Base-by-base conservation (phyloP, 2,113 vertebrate genomes). In the Chaetorhynchus papuensis region DNA sequence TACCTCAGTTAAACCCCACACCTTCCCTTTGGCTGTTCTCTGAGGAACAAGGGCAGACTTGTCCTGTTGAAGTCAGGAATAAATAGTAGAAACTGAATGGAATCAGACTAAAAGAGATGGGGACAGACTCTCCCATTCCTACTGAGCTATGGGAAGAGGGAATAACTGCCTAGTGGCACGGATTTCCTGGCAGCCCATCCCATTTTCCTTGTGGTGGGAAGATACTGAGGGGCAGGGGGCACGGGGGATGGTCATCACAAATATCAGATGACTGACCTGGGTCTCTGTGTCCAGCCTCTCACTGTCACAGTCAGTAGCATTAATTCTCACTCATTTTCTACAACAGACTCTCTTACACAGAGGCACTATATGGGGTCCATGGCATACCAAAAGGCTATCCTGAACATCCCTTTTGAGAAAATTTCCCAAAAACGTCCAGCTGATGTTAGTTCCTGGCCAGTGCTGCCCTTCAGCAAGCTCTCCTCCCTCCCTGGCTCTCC, bases 201-300 rank as follows among this genome's bases (percentile, higher is more conserved):
- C 53, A 21, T 77, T 69, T 76, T 52, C 27, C n/a, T 70, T 53
- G 41, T 60, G 41, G 27, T 50, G 50, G 33, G 64, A 93, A 81
- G 18, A 35, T 6, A 9, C 11, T 12, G 68, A 44, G 22, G 23
- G 26, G 1, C 18, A 3, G 8, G 6, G 4, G 7, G 19, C 6
- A 69, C 26, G 21, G 0, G 3, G 59, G 30, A 30, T 61, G 37
- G 50, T 23, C 66, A 23, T 33, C 47, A 63, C 66, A 39, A 50
- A 45, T 41, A 42, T 16, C 44, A 76, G 39, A 14, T 41, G 19
- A 74, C 26, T 70, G 30, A 70, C 19, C 30, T 53, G 28, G 6
- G 22, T 61, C 54, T 70, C 45, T 66, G 35, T 76, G 49, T 71
- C 66, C 71, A 85, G 70, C 49, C 31, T 63, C n/a, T 74, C 64